Conservation (phyloP, 2,113 vertebrate genomes). For the Gadus macrocephalus region DNA sequence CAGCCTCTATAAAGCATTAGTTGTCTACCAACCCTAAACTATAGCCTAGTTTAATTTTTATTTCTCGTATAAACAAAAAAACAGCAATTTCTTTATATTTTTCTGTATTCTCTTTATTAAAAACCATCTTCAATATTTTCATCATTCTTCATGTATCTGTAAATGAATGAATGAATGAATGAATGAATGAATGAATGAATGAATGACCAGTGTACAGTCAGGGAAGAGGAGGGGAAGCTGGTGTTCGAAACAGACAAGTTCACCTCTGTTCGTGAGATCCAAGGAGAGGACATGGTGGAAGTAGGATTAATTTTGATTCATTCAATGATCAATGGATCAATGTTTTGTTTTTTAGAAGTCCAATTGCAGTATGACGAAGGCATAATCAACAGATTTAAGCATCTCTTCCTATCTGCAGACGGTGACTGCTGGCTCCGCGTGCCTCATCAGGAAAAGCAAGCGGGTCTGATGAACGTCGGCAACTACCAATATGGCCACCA, state of each 20-base stretch:
- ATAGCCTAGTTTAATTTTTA: too few relatives aligned
- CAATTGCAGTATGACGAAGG: too few relatives aligned
- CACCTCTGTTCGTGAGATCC: slow-evolving; percentile 73
- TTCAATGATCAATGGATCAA: too few relatives aligned
- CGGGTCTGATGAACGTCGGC: slow-evolving; percentile 43
- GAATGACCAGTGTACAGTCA: slow-evolving; percentile 70
- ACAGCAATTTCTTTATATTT: too few relatives aligned
- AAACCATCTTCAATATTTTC: too few relatives aligned
- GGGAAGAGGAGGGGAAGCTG: slow-evolving; percentile 74
- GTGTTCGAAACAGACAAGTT: slow-evolving; percentile 74
- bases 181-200: too few relatives aligned
- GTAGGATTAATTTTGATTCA: slow-evolving; percentile 50
- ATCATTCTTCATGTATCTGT: too few relatives aligned
- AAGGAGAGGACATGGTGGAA: slow-evolving; percentile 82
- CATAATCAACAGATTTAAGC: not conserved
- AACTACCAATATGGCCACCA: not conserved
- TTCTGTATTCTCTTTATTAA: too few relatives aligned
- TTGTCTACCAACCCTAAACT: too few relatives aligned
- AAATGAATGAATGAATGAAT: not conserved
- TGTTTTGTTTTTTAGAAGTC: not conserved
- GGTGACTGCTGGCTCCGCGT: slow-evolving; percentile 65
- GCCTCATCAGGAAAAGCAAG: slow-evolving; percentile 74
- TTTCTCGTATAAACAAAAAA: too few relatives aligned
- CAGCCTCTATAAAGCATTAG: too few relatives aligned
- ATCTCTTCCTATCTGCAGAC: slow-evolving; percentile 56